phyloP scores from a whole-genome alignment of 2,888 invertebrate genomes.

The Ctena decussata region DNA sequence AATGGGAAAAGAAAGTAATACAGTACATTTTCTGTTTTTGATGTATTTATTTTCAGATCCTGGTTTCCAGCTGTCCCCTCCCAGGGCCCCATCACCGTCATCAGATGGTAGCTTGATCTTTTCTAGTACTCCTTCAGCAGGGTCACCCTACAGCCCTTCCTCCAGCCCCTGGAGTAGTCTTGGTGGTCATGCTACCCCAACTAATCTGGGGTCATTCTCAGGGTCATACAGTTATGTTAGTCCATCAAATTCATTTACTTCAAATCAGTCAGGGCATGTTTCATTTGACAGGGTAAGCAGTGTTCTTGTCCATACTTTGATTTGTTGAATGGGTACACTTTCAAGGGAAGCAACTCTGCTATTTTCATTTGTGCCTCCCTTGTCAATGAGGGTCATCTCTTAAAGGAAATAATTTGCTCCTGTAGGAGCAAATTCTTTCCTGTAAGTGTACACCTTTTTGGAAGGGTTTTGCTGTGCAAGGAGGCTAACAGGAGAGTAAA shows the following conservation, averaged over 20 bases:
- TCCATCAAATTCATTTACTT: conserved; percentile 53
- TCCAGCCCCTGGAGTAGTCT: conserved; percentile 64
- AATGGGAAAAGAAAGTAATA: no score
- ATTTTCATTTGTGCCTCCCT: no score
- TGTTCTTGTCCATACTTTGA: no score
- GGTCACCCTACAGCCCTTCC: conserved; percentile 66
- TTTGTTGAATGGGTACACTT: no score
- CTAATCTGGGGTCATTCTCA: conserved; percentile 62
- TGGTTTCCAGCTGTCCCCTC: conserved; percentile 76
- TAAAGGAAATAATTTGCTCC: no score
- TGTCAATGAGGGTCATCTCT: no score
- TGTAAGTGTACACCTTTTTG: no score
- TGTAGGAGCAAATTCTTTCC: no score
- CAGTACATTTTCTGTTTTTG: no score
- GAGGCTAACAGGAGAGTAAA: no score
- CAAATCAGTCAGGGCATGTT: conserved; percentile 42
- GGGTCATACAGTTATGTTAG: conserved; percentile 55
- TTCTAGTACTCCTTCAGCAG: conserved; percentile 60
- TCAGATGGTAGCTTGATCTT: conserved; percentile 60
- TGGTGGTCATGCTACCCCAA: conserved; percentile 66
- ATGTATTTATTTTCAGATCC: conserved; percentile 66
- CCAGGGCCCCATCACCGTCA: conserved; percentile 45
- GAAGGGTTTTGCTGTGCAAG: no score
- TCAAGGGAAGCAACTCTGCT: no score
- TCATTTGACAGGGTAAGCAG: conserved; percentile 74